phyloP scores from a whole-genome alignment of 2,888 invertebrate genomes.

The Escarpia spicata region DNA sequence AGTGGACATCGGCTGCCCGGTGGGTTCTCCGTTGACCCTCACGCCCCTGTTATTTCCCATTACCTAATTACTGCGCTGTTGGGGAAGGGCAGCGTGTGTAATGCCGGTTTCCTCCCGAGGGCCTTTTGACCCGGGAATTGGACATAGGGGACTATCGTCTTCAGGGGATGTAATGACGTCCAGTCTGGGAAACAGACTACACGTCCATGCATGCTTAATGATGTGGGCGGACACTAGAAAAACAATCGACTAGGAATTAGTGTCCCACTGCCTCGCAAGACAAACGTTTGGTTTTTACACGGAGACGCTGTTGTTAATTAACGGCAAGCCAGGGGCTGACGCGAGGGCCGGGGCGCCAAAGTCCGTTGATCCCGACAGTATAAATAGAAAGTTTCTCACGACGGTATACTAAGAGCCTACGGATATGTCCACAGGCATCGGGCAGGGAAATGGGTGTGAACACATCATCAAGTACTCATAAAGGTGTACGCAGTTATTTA shows the following conservation, averaged over 20 bases:
- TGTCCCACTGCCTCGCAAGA: neutral
- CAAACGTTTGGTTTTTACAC: constrained; percentile 8
- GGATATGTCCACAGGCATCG: neutral
- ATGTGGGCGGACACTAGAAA: constrained; percentile 16
- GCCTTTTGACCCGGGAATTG: constrained; percentile 16
- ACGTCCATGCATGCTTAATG: constrained; percentile 1
- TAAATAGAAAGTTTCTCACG: constrained; percentile 5
- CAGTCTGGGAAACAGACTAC: neutral
- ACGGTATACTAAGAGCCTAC: neutral
- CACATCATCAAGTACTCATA: neutral
- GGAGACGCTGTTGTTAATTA: neutral
- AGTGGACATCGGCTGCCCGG: neutral
- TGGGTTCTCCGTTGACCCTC: neutral
- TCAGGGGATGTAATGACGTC: neutral
- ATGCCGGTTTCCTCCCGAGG: neutral
- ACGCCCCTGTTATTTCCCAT: constrained; percentile 9
- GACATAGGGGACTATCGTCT: constrained; percentile 10
- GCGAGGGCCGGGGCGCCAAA: neutral
- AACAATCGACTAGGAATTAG: constrained; percentile 13
- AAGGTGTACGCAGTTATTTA: neutral
- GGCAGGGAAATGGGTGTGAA: neutral
- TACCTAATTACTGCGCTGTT: neutral
- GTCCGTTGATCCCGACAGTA: neutral
- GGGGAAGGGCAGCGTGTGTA: constrained; percentile 4
- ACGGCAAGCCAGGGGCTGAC: neutral